A percentile compares a stretch with the other conserved stretches of the same genome.
phyloP scores from a whole-genome alignment of 2,113 vertebrate genomes.

The Urocynchramus pylzowi region DNA sequence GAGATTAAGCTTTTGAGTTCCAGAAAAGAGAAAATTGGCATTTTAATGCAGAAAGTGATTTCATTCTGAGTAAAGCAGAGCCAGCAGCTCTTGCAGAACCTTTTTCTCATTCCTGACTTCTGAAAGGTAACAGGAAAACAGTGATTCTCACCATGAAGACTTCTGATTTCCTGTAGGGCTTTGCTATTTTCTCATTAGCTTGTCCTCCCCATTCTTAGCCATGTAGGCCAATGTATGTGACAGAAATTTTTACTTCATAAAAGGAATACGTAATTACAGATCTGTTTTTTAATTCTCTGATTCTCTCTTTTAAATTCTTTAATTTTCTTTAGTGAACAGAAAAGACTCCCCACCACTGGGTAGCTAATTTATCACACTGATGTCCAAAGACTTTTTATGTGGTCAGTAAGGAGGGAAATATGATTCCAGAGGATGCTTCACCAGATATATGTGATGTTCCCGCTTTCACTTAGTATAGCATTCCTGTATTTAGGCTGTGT shows the following conservation, averaged over 20 bases:
- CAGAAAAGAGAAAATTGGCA: neutral
- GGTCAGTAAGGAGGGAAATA: neutral
- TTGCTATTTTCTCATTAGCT: neutral
- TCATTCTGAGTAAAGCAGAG: neutral
- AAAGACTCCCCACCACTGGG: neutral
- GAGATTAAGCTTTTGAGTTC: neutral
- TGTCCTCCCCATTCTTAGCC: neutral
- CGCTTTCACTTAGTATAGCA: neutral
- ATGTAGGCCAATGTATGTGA: neutral
- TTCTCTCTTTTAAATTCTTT: neutral
- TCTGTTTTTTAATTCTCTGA: neutral
- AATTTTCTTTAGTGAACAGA: neutral
- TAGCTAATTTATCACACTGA: neutral
- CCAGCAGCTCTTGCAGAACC: neutral
- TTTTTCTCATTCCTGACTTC: neutral
- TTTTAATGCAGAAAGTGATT: neutral
- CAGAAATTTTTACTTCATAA: neutral
- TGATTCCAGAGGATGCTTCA: neutral
- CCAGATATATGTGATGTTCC: neutral
- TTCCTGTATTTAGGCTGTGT: neutral
- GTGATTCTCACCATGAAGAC: neutral
- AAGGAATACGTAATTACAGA: neutral
- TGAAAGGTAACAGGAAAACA: neutral
- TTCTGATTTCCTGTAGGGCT: neutral
- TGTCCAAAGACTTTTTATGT: neutral